A percentile compares a stretch with the other conserved stretches of the same genome.
phyloP scores from a whole-genome alignment of 2,113 vertebrate species.

The Blennius ocellaris region DNA sequence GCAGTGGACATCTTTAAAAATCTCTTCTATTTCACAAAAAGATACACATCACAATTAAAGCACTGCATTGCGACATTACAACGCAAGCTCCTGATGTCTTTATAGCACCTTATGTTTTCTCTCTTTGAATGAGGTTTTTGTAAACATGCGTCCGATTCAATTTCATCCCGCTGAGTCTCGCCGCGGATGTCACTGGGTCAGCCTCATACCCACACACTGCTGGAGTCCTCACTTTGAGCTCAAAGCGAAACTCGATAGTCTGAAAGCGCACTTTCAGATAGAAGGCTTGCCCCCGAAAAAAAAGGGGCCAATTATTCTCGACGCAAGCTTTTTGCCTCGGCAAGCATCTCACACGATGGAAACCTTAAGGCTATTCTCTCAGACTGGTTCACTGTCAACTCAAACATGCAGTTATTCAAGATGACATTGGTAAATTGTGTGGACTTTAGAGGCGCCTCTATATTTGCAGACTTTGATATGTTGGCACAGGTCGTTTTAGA shows the following conservation, averaged over 20 bases:
- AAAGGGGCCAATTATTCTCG: slow-evolving; percentile 5
- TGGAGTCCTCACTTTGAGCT: slow-evolving; percentile 11
- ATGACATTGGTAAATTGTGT: background rate
- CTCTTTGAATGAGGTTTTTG: too few relatives aligned
- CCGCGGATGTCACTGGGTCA: slow-evolving; percentile 12
- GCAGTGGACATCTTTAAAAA: too few relatives aligned
- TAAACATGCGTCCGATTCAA: slow-evolving; percentile 2
- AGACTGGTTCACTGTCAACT: slow-evolving; percentile 4
- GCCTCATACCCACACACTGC: slow-evolving; percentile 1
- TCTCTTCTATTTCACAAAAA: too few relatives aligned
- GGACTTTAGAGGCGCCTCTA: too few relatives aligned
- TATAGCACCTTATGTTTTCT: background rate
- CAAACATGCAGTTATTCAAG: background rate
- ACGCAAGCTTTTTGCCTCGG: slow-evolving; percentile 6
- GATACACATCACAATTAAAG: too few relatives aligned
- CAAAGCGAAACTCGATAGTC: background rate
- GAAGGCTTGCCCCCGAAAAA: slow-evolving; percentile 4
- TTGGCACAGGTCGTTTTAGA: too few relatives aligned
- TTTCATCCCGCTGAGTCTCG: slow-evolving; percentile 3
- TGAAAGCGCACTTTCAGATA: slow-evolving; percentile 6
- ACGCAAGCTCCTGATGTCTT: background rate
- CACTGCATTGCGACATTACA: background rate
- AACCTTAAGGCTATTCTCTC: background rate
- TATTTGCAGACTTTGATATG: too few relatives aligned
- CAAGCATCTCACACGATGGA: slow-evolving; percentile 12